phyloP scores from a whole-genome alignment of 2,888 invertebrate genomes.

The Mythimna loreyi region DNA sequence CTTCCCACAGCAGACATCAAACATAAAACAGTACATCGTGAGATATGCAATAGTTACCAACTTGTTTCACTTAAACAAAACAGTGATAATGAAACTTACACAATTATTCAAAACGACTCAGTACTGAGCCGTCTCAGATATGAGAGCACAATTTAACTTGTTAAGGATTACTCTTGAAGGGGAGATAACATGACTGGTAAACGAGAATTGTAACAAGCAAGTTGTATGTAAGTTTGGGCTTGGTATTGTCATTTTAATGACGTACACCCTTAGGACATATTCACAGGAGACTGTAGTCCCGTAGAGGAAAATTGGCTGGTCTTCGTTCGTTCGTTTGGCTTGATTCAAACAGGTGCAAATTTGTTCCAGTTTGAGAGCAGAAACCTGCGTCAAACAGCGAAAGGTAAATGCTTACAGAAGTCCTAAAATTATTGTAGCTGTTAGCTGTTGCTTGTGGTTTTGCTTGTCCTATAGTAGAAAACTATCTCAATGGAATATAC shows the following conservation, averaged over 20 bases:
- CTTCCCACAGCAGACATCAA: conserved; percentile 28
- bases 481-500: no score
- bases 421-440: no score
- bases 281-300: neutral
- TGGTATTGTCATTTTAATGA: conserved; percentile 63
- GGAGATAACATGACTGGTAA: conserved; percentile 61
- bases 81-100: conserved; percentile 62
- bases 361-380: neutral
- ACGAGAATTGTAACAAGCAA: conserved; percentile 54
- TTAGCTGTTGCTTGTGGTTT: no score
- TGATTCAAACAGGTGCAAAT: no score
- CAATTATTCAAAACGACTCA: conserved; percentile 65
- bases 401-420: no score
- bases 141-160: conserved; percentile 64
- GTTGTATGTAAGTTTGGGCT: conserved; percentile 51
- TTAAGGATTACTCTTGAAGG: conserved; percentile 64
- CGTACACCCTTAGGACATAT: conserved; percentile 25
- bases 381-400: neutral
- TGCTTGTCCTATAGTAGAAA: no score
- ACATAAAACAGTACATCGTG: conserved; percentile 43
- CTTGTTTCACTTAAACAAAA: conserved; percentile 64
- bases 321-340: no score
- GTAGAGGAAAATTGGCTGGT: neutral
- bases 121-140: conserved; percentile 53
- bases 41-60: conserved; percentile 58